phyloP scores from a whole-genome alignment of 2,888 invertebrate species.

The Drosophila suboccidentalis region DNA sequence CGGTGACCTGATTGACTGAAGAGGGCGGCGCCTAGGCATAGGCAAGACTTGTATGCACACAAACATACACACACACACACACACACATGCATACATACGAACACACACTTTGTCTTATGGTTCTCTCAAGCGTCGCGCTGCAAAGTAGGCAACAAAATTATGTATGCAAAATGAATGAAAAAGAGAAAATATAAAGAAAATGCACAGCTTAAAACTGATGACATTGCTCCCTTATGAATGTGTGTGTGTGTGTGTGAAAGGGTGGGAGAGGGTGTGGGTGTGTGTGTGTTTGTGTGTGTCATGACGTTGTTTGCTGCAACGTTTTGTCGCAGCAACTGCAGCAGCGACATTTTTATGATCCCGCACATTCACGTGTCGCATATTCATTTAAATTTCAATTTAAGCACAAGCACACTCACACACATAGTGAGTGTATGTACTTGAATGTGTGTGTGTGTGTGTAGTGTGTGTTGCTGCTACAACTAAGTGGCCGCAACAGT shows the following conservation, averaged over 20 bases:
- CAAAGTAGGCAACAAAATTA: constrained; percentile 55
- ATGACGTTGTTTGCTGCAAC: constrained; percentile 46
- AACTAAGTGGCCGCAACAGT: constrained; percentile 51
- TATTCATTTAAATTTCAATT: constrained; percentile 74
- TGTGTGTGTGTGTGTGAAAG: constrained; percentile 5
- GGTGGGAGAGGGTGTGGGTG: not conserved
- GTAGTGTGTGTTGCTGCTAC: constrained; percentile 12
- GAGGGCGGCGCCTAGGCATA: not conserved
- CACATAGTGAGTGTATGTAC: not conserved
- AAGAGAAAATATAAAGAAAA: constrained; percentile 15
- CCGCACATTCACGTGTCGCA: constrained; percentile 48
- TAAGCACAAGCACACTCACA: constrained; percentile 12
- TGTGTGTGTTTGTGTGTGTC: constrained; percentile 9
- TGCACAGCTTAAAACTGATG: constrained; percentile 41
- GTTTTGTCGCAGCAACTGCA: constrained; percentile 50
- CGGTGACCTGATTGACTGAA: constrained; percentile 53
- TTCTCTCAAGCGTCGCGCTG: constrained; percentile 16
- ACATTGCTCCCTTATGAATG: constrained; percentile 22
- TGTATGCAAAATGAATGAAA: constrained; percentile 35
- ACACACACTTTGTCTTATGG: constrained; percentile 22
- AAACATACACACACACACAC: constrained; percentile 11
- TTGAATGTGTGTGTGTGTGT: constrained; percentile 1
- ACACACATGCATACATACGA: not conserved
- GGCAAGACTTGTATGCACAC: not conserved
- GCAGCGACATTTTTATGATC: constrained; percentile 38